Evolutionary conservation across 1,140 invertebrate species (phyloP), one percentile per base, ranked within the genome.

Genomic region (Neodiprion pinetum): DNA sequence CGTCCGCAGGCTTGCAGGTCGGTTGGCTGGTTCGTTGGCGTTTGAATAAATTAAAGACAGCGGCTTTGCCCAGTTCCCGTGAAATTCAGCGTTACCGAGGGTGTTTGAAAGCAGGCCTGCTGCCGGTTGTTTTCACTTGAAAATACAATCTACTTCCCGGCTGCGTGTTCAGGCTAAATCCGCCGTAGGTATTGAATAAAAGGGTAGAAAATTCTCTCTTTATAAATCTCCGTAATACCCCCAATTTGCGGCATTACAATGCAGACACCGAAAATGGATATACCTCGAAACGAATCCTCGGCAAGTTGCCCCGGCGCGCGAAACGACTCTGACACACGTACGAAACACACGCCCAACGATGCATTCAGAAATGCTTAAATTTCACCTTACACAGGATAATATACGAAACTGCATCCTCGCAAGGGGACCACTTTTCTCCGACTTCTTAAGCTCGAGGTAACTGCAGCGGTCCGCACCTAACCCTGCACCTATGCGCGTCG

Each of bases 21-120:
- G 53, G n/a, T 61, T 61, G 53, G 53, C 9, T 9, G 53, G n/a
- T 61, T 61, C 11, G 53, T 61, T 9, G 53, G 53, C 11, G 53
- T 61, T 61, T 61, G 53, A 61, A 61, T 61, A 61, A 61, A 61
- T 61, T 61, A 61, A 61, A 61, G 11, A 61, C n/a, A 61, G 53
- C 11, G 53, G 53, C 53, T 61, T 17, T 61, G n/a, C 53, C 53
- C 53, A 12, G 53, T 14, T 61, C 53, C n/a, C 53, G 53, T 17
- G 53, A 61, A 61, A 61, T 61, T 61, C n/a, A 5, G 11, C n/a
- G 53, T 40, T 61, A 17, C 53, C 11, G 53, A 61, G 53, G 53
- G 53, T 61, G n/a, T 61, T 61, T 61, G 53, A 61, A 61, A 61
- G 53, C 53, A 61, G 53, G n/a, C 53, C 11, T 21, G 17, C 17